Percentiles rank a stretch among this genome's conserved stretches.
These are phyloP conservation scores for Acanthaster planci DNA, from an alignment of 35 echinoderm and acorn worm genomes.

Conservation along the genomic window DNA sequence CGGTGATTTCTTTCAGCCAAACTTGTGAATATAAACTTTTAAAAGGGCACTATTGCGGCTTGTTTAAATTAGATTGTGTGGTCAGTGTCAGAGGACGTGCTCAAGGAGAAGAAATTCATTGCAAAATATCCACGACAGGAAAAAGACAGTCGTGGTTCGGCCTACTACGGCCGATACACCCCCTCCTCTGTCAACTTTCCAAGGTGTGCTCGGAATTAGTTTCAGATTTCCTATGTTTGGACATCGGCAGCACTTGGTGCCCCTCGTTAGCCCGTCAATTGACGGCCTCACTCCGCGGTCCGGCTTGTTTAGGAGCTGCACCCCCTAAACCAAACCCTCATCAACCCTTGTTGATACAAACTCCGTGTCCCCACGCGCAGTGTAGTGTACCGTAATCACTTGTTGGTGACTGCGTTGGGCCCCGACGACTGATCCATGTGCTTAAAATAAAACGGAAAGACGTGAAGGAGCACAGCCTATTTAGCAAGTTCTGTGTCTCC, in stretches of 20 bases:
- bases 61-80: too few species aligned
- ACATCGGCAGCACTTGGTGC: constrained; percentile 5
- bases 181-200: constrained; percentile 12
- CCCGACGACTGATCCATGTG: constrained; percentile 8
- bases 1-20: too few species aligned
- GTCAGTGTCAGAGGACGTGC: too few species aligned
- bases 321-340: constrained; percentile 29
- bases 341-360: constrained; percentile 29
- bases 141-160: too few species aligned
- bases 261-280: constrained; percentile 14
- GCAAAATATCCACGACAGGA: too few species aligned
- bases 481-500: too few species aligned
- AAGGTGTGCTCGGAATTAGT: constrained; percentile 26
- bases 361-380: not conserved
- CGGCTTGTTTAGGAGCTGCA: constrained; percentile 15
- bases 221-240: constrained; percentile 14
- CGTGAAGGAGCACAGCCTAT: too few species aligned
- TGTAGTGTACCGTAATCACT: not conserved
- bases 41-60: too few species aligned
- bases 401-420: not conserved
- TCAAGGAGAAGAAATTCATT: too few species aligned
- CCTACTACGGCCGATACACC: not conserved
- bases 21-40: too few species aligned
- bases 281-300: constrained; percentile 3
- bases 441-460: too few species aligned